A percentile compares a stretch with the other conserved stretches of the same genome.
Conservation (phyloP, 1,140 invertebrate genomes). For the Melanaphis sacchari region DNA sequence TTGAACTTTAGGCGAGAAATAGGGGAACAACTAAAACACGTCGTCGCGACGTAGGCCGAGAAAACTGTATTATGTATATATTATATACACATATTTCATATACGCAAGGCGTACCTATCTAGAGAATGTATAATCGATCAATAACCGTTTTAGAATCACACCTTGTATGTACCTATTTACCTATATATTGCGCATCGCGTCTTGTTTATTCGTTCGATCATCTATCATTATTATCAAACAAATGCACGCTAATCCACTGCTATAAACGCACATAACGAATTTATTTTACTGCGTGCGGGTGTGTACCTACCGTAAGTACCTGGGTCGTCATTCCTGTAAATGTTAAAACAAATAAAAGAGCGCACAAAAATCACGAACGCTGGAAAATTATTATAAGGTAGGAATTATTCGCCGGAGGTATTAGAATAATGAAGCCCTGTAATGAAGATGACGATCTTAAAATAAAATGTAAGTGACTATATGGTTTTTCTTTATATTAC, state of each 20-base stretch:
- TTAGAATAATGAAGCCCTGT: neutral
- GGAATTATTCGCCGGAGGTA: neutral
- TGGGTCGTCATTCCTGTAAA: neutral
- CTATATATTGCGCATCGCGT: neutral
- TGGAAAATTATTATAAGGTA: neutral
- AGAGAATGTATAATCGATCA: slow-evolving; percentile 14
- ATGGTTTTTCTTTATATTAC: neutral
- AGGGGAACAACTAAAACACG: slow-evolving; percentile 4
- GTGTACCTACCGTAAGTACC: neutral
- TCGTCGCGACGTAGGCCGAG: neutral
- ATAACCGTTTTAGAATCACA: slow-evolving; percentile 31
- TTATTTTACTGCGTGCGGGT: neutral
- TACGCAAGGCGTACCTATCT: neutral
- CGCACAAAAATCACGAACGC: neutral
- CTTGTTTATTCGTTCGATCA: neutral
- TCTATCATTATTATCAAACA: slow-evolving; percentile 8
- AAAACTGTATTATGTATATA: neutral
- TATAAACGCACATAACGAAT: neutral
- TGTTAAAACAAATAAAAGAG: neutral
- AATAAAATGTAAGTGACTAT: neutral
- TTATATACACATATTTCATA: neutral
- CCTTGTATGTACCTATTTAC: neutral
- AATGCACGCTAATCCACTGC: neutral
- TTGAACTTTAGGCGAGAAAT: slow-evolving; percentile 33
- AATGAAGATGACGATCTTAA: neutral